Conservation (phyloP, 2,888 invertebrate genomes). For the Drosophila meridiana region DNA sequence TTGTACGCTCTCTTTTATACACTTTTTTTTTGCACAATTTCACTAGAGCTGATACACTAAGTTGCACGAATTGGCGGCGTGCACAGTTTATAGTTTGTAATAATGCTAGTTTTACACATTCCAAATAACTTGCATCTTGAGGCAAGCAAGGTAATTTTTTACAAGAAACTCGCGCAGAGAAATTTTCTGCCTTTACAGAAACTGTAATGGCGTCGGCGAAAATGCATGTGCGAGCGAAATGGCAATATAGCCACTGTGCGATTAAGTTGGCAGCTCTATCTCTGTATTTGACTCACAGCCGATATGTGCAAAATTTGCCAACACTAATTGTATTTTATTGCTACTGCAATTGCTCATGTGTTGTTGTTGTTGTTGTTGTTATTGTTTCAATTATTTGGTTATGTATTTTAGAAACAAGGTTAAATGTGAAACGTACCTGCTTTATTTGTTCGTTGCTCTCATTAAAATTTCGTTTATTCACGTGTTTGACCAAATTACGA, state of each 20-base stretch:
- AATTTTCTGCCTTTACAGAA: conserved; percentile 82
- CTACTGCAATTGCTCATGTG: conserved; percentile 40
- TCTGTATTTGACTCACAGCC: conserved; percentile 28
- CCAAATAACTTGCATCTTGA: conserved; percentile 61
- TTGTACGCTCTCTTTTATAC: conserved; percentile 40
- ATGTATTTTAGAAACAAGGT: conserved; percentile 66
- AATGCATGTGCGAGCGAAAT: conserved; percentile 81
- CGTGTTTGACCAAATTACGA: conserved; percentile 97
- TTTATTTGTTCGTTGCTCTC: conserved; percentile 94
- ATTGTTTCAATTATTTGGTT: conserved; percentile 56
- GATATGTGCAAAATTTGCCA: conserved; percentile 65
- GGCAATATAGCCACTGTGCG: conserved; percentile 50
- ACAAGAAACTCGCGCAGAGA: conserved; percentile 72
- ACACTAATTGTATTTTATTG: conserved; percentile 53
- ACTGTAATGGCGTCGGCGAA: conserved; percentile 85
- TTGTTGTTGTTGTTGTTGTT: conserved; percentile 65
- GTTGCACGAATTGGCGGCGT: conserved; percentile 30
- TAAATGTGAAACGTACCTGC: conserved; percentile 89
- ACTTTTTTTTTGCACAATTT: conserved; percentile 46
- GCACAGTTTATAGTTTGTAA: conserved; percentile 33
- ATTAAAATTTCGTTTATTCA: conserved; percentile 98
- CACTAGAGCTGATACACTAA: conserved; percentile 40
- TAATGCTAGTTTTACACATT: conserved; percentile 57
- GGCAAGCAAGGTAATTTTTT: conserved; percentile 50
- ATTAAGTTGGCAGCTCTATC: conserved; percentile 66